Conservation (phyloP, 2,888 invertebrate species). For the Drosophila mayaguana region DNA sequence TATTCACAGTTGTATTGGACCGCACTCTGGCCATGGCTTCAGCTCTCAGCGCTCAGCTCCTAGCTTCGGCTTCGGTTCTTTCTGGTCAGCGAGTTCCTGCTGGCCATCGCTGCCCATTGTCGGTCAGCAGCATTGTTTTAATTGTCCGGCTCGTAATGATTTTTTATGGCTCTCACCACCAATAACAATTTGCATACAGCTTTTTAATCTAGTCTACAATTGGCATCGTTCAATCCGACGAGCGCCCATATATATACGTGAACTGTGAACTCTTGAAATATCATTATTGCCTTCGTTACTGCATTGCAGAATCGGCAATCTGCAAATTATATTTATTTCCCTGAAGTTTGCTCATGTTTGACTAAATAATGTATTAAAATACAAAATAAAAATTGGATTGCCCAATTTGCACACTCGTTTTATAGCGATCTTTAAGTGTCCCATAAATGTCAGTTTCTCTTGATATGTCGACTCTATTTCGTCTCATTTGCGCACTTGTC, state of each 20-base stretch:
- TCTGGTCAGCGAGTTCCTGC: constrained; percentile 18
- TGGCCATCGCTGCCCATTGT: constrained; percentile 35
- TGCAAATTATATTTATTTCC: no score
- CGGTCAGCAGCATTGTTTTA: constrained; percentile 62
- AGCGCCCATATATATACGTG: constrained; percentile 2
- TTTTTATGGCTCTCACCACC: constrained; percentile 48
- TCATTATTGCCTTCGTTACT: not conserved
- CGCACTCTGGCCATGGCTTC: constrained; percentile 8
- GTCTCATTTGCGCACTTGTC: not conserved
- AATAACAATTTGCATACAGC: constrained; percentile 22
- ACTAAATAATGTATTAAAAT: no score
- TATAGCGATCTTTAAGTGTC: not conserved
- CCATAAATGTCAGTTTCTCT: not conserved
- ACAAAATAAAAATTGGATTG: not conserved
- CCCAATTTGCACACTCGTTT: not conserved
- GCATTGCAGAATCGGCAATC: no score
- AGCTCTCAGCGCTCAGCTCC: not conserved
- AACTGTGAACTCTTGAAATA: constrained; percentile 1
- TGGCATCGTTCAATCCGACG: constrained; percentile 2
- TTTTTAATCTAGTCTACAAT: constrained; percentile 51
- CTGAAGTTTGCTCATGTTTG: no score
- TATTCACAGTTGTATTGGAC: constrained; percentile 52
- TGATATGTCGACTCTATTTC: not conserved
- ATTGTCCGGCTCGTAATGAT: constrained; percentile 61
- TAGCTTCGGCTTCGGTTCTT: constrained; percentile 4